phyloP scores from a whole-genome alignment of 2,797 vertebrate genomes.

The Lagocephalus sceleratus region DNA sequence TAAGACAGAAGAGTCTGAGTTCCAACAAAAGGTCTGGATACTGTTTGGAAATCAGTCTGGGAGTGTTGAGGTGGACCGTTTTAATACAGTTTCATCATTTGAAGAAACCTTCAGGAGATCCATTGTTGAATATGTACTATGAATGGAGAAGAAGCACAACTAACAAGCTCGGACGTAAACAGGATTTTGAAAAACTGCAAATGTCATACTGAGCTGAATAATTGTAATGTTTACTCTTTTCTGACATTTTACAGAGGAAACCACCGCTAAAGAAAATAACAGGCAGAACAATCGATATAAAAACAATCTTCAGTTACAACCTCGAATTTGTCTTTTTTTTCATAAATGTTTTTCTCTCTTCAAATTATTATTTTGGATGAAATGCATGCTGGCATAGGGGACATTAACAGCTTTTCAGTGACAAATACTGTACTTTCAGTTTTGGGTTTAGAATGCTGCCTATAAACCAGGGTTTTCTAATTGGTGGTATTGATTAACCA shows the following conservation, averaged over 20 bases:
- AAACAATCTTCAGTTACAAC: neutral
- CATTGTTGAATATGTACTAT: too few relatives aligned
- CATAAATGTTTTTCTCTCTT: neutral
- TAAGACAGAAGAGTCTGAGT: constrained; percentile 23
- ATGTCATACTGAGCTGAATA: neutral
- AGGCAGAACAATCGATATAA: neutral
- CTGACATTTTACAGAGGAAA: neutral
- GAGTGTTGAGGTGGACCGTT: constrained; percentile 1
- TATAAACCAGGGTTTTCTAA: constrained; percentile 30
- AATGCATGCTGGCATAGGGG: too few relatives aligned
- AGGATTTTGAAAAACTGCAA: neutral
- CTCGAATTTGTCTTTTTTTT: neutral
- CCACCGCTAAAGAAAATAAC: neutral
- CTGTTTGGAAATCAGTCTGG: constrained; percentile 43
- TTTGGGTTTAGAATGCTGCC: too few relatives aligned
- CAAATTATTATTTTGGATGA: too few relatives aligned
- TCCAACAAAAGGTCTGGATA: constrained; percentile 10
- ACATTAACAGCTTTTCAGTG: too few relatives aligned
- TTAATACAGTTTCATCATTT: too few relatives aligned
- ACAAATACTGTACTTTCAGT: too few relatives aligned
- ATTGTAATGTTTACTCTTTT: neutral
- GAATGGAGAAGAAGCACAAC: too few relatives aligned
- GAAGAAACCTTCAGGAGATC: too few relatives aligned
- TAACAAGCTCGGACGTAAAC: neutral
- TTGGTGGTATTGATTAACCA: constrained; percentile 45